A percentile compares a stretch with the other conserved stretches of the same genome.
Conservation (phyloP, 1,140 invertebrate genomes). For the Cydia amplana region DNA sequence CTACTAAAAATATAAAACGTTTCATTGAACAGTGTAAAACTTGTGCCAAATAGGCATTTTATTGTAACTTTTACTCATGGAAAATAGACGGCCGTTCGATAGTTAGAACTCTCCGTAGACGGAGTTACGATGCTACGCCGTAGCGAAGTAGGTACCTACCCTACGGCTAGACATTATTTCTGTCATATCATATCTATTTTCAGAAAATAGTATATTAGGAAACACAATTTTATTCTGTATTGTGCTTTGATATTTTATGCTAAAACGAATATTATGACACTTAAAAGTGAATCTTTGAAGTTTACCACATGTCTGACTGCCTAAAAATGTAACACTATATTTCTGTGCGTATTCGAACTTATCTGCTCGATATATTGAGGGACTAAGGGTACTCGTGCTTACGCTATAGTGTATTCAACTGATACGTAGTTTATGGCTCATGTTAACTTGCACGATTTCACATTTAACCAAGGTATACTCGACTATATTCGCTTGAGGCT, state of each 20-base stretch:
- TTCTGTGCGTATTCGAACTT: no score
- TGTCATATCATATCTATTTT: not conserved
- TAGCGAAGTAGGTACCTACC: not conserved
- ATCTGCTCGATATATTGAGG: no score
- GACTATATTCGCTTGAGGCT: no score
- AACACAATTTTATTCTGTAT: not conserved
- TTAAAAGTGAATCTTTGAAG: no score
- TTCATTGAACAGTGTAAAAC: no score
- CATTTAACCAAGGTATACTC: no score
- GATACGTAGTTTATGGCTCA: not conserved
- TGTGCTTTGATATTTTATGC: not conserved
- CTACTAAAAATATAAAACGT: no score
- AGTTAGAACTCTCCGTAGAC: constrained; percentile 31
- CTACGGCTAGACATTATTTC: not conserved
- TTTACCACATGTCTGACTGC: no score
- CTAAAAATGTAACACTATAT: not conserved
- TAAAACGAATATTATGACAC: not conserved
- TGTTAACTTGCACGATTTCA: no score
- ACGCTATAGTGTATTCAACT: not conserved
- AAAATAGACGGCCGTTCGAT: not conserved
- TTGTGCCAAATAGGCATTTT: no score
- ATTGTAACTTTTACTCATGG: no score
- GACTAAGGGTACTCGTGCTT: no score
- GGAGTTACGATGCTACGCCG: constrained; percentile 44
- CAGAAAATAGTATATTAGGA: not conserved